Evolutionary conservation across 2,113 vertebrate genomes (phyloP), one percentile per base, ranked within the genome.

Genomic region (Chloropsis hardwickii): DNA sequence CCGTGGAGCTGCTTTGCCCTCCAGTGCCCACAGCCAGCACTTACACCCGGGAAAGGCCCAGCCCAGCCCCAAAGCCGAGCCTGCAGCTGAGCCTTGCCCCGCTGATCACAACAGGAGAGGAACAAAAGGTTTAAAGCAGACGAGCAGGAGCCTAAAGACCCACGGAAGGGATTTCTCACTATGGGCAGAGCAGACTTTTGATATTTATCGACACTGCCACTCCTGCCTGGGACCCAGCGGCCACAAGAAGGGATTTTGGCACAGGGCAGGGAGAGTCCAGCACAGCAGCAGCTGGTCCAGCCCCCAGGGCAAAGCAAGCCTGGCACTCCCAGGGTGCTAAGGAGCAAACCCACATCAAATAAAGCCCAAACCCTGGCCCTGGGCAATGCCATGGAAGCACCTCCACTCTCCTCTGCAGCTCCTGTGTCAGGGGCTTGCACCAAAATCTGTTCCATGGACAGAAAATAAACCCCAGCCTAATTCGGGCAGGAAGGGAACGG

Each of bases 1-100:
- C 7, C 7, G 7, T 12, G 84, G 84, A 72, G 1, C 74, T 4
- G 62, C 82, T 88, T 90, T 88, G 95, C 96, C 96, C 96, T 92
- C 93, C 94, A 78, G 96, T 31, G 96, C 74, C 92, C 76, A 13
- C 24, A 29, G 0, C 10, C 82, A 78, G 93, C 71, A 92, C 20
- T 54, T 25, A 3, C 95, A 95, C 80, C 39, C 0, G 13, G 6
- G 9, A 29, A 23, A 22, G 61, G 31, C 47, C 56, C 67, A 15
- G 62, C 5, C 0, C 76, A 18, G 14, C 44, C 42, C 40, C n/a
- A 12, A 8, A 25, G 3, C n/a, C 29, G 27, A 57, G 72, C 58
- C 33, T 0, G 35, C 82, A 51, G 71, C n/a, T 58, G 44, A 53
- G 73, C 70, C 54, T 10, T 53, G 66, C 67, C 76, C 79, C 10